Base-by-base conservation (phyloP, 2,888 invertebrate species). In the Eulithis prunata region DNA sequence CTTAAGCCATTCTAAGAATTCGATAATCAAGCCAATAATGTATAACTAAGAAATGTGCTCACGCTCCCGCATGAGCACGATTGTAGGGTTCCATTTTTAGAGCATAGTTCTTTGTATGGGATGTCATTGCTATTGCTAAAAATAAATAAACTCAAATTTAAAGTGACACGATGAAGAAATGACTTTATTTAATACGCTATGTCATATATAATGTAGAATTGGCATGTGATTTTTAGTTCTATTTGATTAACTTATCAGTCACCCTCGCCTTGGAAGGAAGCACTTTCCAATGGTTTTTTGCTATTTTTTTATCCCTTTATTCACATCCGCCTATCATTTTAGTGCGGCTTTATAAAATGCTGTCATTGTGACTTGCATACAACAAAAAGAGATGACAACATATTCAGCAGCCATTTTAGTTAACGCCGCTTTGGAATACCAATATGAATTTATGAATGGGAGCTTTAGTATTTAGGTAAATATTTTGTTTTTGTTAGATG, bases 171-270 rank as follows among this genome's bases (percentile, higher is more conserved):
- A 59, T 59, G 47, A 14, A 62, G 28, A 57, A 59, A 57, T 60
- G 43, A 62, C 5, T 57, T 32, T 45, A 43, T 21, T 32, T 41
- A 21, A 14, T 49, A 49, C 11, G 14, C 43, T 4, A 8, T 57
- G 54, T 54, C n/a, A 43, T 45, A 45, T 53, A 53, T 56, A 21
- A 56, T 54, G 51, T 63, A 61, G 67, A 61, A 67, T 67, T 64
- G 67, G 63, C 57, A 64, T 64, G 63, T 61, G 45, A 47, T 64
- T 57, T 60, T 55, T 28, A 56, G 14, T 45, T 45, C 55, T 45
- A 64, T 54, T 60, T 68, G 10, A 53, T 49, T 63, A 58, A 57
- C 43, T 59, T 60, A 68, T 68, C 67, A 68, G 67, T 68, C 67
- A 64, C 67, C 67, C 63, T 62, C 5, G 41, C 41, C 41, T 11